A percentile compares a stretch with the other conserved stretches of the same genome.
Conservation (phyloP, 2,888 invertebrate genomes). For the Lasioglossum malachurum region DNA sequence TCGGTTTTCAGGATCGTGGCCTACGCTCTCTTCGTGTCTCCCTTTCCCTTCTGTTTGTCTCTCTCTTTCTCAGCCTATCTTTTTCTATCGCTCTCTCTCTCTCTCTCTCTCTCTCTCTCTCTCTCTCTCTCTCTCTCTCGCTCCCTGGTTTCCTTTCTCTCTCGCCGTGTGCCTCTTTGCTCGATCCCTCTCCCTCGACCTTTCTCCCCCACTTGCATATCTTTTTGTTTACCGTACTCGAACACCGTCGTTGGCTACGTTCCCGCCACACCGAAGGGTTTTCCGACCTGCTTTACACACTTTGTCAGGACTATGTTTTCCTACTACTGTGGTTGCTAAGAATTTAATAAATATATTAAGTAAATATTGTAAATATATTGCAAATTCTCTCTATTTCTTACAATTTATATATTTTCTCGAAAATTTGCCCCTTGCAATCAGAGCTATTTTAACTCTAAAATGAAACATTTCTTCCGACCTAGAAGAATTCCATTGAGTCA, state of each 20-base stretch:
- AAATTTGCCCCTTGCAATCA: too few relatives aligned
- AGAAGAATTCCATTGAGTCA: too few relatives aligned
- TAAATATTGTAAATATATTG: too few relatives aligned
- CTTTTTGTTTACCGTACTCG: slow-evolving; percentile 31
- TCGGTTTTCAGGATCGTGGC: slow-evolving; percentile 71
- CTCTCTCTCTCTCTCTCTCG: background rate
- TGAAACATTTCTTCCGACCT: too few relatives aligned
- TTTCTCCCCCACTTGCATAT: background rate
- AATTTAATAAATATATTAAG: too few relatives aligned
- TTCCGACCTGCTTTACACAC: background rate
- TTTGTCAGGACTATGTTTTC: background rate
- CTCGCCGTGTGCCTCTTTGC: background rate
- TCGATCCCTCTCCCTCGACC: background rate
- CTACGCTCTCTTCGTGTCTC: slow-evolving; percentile 40
- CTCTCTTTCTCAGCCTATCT: background rate
- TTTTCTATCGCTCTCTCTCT: background rate
- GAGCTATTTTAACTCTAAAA: too few relatives aligned
- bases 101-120: background rate
- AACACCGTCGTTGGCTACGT: slow-evolving; percentile 13
- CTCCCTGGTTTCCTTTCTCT: background rate
- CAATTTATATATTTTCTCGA: too few relatives aligned
- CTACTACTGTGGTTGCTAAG: too few relatives aligned
- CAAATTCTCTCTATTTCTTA: too few relatives aligned
- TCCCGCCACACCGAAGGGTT: background rate
- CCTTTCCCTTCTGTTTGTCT: background rate